Evolutionary conservation across 2,113 vertebrate species (phyloP), one percentile per base, ranked within the genome.

Genomic region (Cercocebus atys): DNA sequence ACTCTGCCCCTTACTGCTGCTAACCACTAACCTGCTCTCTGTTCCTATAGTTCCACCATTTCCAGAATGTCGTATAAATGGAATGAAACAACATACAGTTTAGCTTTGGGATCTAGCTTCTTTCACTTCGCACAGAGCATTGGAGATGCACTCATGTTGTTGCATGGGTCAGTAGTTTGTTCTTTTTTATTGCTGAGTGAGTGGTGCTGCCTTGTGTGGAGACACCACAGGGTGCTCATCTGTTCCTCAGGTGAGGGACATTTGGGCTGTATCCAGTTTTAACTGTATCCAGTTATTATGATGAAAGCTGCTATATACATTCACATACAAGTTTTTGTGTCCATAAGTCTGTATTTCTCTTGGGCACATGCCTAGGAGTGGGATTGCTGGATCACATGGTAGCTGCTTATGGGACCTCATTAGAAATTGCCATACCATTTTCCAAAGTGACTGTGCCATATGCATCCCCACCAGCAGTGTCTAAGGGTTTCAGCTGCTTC

Each of bases 11-110:
- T 47, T 12, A n/a, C 10, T 23, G 61, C 59, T 20, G 11, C 68
- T 25, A 9, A 32, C 27, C 80, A 8, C 43, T 23, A 12, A 2
- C 4, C 3, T 32, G 16, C 17, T 50, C 55, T 43, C 59, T 55
- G 45, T 14, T 27, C 38, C 64, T 45, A 4, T 3, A 7, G 14
- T 30, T 14, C 30, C 23, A 5, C n/a, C 30, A 6, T 25, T 43
- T 64, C 45, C 68, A 22, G 50, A 38, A 30, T 8, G 32, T 30
- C 8, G 1, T 32, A 23, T 40, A 16, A 32, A 27, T 10, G 30
- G 73, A n/a, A 27, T 32, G 14, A 0, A 0, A 43, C 13, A 12
- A 12, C 0, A 14, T 25, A 14, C 22, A 30, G 0, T 14, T 8
- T 0, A 18, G 50, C 50, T 32, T n/a, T 11, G 7, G 8, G 32